These are phyloP conservation scores for Rotaria magnacalcarata DNA, from an alignment of 2,888 invertebrate species.

Conservation along the genomic window DNA sequence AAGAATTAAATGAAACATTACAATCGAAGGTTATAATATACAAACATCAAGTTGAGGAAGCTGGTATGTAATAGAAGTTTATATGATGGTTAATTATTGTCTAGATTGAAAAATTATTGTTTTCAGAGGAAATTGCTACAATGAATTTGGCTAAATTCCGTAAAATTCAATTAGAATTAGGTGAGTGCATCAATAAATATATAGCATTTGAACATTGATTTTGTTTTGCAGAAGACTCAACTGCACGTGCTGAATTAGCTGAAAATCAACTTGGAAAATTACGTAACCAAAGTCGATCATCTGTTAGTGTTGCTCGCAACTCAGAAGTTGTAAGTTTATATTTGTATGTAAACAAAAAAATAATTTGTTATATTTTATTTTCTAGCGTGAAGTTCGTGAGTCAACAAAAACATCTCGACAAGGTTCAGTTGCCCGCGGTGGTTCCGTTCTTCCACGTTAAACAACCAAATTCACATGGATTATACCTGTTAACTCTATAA, in stretches of 20 bases:
- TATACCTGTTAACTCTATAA: no score
- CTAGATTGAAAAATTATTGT: no score
- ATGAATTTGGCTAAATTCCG: slow-evolving; percentile 62
- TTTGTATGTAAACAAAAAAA: no score
- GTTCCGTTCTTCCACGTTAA: no score
- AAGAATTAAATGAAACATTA: slow-evolving; percentile 97
- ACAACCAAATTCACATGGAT: no score
- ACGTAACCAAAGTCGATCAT: slow-evolving; percentile 54
- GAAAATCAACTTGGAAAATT: slow-evolving; percentile 61
- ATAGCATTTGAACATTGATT: no score
- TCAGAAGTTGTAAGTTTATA: no score
- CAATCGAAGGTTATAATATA: slow-evolving; percentile 76
- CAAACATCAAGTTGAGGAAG: slow-evolving; percentile 99
- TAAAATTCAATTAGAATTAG: slow-evolving; percentile 61
- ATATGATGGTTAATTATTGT: background rate
- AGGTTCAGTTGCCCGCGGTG: no score
- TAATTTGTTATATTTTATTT: no score
- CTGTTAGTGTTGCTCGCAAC: slow-evolving; percentile 40
- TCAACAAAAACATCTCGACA: no score
- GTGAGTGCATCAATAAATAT: no score
- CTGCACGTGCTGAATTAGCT: slow-evolving; percentile 62
- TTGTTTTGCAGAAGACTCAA: slow-evolving; percentile 58
- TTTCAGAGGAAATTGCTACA: slow-evolving; percentile 60
- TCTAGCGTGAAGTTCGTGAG: no score
- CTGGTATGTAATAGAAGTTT: slow-evolving; percentile 62